Evolutionary conservation across 2,113 vertebrate genomes (phyloP), one percentile per base, ranked within the genome.

Genomic region (Paradoxurus hermaphroditus): DNA sequence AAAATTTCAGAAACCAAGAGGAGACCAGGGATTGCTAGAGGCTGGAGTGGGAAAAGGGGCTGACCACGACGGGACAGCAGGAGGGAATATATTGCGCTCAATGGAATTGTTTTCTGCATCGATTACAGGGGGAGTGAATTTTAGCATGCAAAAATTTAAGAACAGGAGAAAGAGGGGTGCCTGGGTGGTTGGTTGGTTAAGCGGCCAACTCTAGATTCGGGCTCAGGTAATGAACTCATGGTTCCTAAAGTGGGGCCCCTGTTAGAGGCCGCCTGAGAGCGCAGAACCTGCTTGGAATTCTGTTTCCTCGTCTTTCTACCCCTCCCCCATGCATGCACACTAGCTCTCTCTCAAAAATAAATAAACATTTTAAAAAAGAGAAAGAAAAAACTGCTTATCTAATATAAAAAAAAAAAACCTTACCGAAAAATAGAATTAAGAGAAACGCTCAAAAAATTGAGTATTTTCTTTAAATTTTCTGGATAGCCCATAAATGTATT

Each of bases 341-440:
- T 59, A 8, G 56, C 56, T 59, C 21, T 59, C 56, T 59, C 56
- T 59, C 56, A 23, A 59, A 9, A 59, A 59, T 9, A 23, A 23
- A 19, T 23, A 25, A 59, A 59, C 56, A 59, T 25, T 59, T 59
- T 59, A 8, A 23, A 59, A 59, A 25, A 59, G 56, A 59, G 56
- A 59, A 23, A 59, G 56, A 19, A 92, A 94, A 93, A 73, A 68
- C 5, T 63, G 13, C 51, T 77, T 70, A 89, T 21, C n/a, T 41
- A 91, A 77, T 19, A 73, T 92, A 79, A 87, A 90, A 75, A 93
- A 90, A 75, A 93, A 90, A 88, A 14, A 56, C n/a, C 39, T 93
- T 41, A 53, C 51, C 46, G 13, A 18, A 82, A 31, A 89, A 95
- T 44, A 16, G 31, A 83, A 78, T 49, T 96, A 90, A 93, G 41